A percentile compares a stretch with the other conserved stretches of the same genome.
Evolutionary conservation across 2,113 vertebrate species (phyloP).

Genomic region (Sinocyclocheilus grahami): DNA sequence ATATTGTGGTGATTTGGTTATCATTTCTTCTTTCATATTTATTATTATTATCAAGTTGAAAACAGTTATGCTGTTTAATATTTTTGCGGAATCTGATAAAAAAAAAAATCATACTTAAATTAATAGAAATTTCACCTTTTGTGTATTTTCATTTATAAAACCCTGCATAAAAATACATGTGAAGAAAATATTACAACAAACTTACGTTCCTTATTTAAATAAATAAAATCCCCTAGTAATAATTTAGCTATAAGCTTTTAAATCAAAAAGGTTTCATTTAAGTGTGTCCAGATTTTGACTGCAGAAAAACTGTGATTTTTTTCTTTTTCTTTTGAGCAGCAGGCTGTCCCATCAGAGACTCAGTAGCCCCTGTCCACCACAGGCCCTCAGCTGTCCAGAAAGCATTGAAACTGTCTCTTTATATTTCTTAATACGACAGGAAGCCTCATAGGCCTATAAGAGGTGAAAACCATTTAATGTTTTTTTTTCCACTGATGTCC

Average conservation of each 20-base stretch:
- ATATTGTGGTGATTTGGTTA: neutral
- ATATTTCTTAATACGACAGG: constrained; percentile 12
- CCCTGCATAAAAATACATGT: neutral
- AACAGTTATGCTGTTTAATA: too few relatives aligned
- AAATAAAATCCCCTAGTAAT: too few relatives aligned
- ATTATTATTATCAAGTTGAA: too few relatives aligned
- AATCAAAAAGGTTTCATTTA: neutral
- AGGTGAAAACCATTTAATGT: constrained; percentile 4
- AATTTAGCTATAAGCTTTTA: neutral
- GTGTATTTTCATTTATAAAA: neutral
- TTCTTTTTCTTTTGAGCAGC: constrained; percentile 13
- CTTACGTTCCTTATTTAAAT: too few relatives aligned
- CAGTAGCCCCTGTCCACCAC: neutral
- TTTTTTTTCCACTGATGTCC: constrained; percentile 28
- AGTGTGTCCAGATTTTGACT: neutral
- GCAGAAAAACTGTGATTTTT: constrained; percentile 19
- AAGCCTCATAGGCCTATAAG: constrained; percentile 5
- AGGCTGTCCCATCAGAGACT: constrained; percentile 38
- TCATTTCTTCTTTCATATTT: too few relatives aligned
- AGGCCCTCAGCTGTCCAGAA: neutral
- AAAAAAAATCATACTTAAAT: too few relatives aligned
- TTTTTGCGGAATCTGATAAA: too few relatives aligned
- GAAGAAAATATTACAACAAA: neutral
- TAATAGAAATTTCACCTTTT: neutral
- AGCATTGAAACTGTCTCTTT: neutral